Conservation (phyloP, 2,113 vertebrate genomes). For the Gobius niger region DNA sequence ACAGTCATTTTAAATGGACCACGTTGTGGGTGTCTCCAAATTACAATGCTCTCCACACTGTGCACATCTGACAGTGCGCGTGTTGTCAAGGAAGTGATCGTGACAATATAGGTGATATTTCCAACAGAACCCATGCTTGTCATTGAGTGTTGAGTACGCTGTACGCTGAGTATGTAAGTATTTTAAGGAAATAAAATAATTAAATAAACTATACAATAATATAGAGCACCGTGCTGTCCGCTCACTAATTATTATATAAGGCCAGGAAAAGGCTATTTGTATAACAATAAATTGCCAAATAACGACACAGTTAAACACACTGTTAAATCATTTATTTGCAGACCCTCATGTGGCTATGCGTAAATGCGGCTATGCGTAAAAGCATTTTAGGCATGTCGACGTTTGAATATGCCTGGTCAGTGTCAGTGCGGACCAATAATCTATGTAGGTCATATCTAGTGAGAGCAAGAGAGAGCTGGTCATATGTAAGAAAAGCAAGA, state of each 20-base stretch:
- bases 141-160: not conserved
- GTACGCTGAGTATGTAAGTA: too few species aligned
- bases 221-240: conserved; percentile 48
- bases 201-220: conserved; percentile 2
- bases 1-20: conserved; percentile 36
- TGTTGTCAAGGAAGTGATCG: conserved; percentile 1
- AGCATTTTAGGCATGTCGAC: not conserved
- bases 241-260: conserved; percentile 30
- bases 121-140: not conserved
- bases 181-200: too few species aligned
- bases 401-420: not conserved
- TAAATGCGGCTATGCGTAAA: too few species aligned
- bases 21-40: conserved; percentile 24
- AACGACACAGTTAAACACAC: too few species aligned
- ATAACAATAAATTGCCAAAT: not conserved
- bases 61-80: conserved; percentile 2
- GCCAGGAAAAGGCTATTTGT: conserved; percentile 19
- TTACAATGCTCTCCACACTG: not conserved
- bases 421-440: conserved; percentile 18
- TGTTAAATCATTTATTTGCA: not conserved
- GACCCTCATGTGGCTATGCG: not conserved
- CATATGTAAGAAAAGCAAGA: conserved; percentile 22
- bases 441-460: conserved; percentile 38
- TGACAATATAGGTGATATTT: not conserved
- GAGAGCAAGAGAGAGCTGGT: conserved; percentile 2